Evolutionary conservation across 1,140 invertebrate species (phyloP).

Genomic region (Brachionus plicatilis): DNA sequence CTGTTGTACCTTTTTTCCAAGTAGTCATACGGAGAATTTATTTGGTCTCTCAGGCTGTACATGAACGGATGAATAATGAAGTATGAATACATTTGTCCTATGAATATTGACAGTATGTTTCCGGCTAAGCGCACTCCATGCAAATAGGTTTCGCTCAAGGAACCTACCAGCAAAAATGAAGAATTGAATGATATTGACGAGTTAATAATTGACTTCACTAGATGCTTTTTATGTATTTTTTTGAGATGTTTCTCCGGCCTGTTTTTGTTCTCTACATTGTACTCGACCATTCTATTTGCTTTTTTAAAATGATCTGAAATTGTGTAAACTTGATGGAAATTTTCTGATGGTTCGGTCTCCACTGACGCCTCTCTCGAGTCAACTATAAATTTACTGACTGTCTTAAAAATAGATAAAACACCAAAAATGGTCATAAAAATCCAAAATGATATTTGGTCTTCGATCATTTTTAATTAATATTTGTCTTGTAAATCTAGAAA

Average conservation of each 20-base stretch:
- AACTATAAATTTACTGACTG: neutral
- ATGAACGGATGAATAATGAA: slow-evolving; percentile 15
- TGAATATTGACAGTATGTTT: neutral
- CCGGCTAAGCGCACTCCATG: neutral
- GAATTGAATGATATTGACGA: slow-evolving; percentile 23
- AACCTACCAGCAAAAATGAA: slow-evolving; percentile 10
- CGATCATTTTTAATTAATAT: neutral
- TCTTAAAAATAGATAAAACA: slow-evolving; percentile 6
- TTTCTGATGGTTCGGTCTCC: neutral
- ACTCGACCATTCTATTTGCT: neutral
- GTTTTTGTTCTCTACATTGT: neutral
- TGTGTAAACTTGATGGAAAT: neutral
- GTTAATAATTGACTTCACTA: slow-evolving; percentile 11
- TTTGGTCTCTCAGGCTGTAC: neutral
- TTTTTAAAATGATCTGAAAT: neutral
- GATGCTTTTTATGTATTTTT: neutral
- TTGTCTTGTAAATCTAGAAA: neutral
- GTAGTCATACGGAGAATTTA: slow-evolving; percentile 5
- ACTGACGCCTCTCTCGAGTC: neutral
- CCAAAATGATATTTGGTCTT: slow-evolving; percentile 26
- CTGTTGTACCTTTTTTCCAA: slow-evolving; percentile 21
- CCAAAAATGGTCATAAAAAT: neutral
- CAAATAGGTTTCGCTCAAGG: slow-evolving; percentile 10
- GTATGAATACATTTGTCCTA: neutral
- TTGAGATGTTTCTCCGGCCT: neutral